These are phyloP conservation scores for Mastacembelus armatus DNA, from an alignment of 2,797 vertebrate species.

Conservation along the genomic window DNA sequence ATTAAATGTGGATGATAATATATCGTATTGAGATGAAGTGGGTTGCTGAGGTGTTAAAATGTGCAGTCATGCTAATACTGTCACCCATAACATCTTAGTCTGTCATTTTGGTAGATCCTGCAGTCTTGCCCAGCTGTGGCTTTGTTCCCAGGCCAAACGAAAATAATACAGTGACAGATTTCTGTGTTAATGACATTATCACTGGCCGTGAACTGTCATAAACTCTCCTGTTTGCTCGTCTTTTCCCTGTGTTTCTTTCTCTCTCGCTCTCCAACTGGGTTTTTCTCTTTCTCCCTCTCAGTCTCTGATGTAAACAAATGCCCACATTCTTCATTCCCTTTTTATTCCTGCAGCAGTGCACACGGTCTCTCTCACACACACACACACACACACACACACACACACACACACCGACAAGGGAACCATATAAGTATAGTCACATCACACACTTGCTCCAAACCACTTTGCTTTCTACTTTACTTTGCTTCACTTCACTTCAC, in stretches of 20 bases:
- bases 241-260: not conserved
- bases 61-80: not conserved
- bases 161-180: not conserved
- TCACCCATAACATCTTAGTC: slow-evolving; percentile 2
- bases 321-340: slow-evolving; percentile 7
- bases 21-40: not conserved
- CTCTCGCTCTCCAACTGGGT: slow-evolving; percentile 3
- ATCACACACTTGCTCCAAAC: slow-evolving; percentile 36
- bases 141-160: slow-evolving; percentile 1
- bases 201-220: no score
- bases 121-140: not conserved
- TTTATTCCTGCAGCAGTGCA: slow-evolving; percentile 20
- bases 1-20: no score
- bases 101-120: not conserved
- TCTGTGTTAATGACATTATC: slow-evolving; percentile 17
- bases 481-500: slow-evolving; percentile 63
- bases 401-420: no score
- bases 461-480: slow-evolving; percentile 48
- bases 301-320: slow-evolving; percentile 18
- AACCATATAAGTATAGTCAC: no score
- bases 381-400: no score
- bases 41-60: not conserved
- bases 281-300: slow-evolving; percentile 12
- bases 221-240: no score
- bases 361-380: no score